These are phyloP conservation scores for Eupleurogrammus muticus DNA, from an alignment of 2,797 vertebrate genomes.

Conservation along the genomic window DNA sequence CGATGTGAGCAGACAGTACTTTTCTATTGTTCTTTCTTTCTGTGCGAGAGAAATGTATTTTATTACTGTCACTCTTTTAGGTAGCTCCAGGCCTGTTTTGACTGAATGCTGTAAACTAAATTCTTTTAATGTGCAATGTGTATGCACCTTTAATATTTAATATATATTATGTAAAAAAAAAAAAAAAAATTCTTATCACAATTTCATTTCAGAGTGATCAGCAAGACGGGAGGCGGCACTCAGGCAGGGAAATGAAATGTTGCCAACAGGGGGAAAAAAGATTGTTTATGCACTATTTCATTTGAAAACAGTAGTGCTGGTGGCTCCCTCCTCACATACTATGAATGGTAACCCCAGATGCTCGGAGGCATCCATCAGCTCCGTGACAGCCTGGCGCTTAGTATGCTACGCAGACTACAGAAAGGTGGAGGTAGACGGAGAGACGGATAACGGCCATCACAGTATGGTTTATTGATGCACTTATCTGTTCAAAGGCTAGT, in stretches of 20 bases:
- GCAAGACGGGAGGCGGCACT: conserved; percentile 60
- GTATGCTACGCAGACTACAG: conserved; percentile 43
- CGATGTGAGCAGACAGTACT: conserved; percentile 13
- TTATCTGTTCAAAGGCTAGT: conserved; percentile 27
- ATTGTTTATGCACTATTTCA: conserved; percentile 73
- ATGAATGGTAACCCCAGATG: conserved; percentile 52
- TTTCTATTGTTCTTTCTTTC: conserved; percentile 25
- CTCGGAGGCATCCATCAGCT: conserved; percentile 58
- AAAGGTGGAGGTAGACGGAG: conserved; percentile 21
- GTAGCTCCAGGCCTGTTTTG: conserved; percentile 33
- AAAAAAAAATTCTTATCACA: conserved; percentile 36
- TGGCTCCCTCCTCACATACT: conserved; percentile 41
- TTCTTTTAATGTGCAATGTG: conserved; percentile 25
- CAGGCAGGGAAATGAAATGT: conserved; percentile 67
- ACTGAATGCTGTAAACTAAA: conserved; percentile 45
- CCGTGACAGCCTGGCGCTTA: conserved; percentile 61
- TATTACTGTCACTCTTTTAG: conserved; percentile 36
- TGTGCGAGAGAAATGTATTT: conserved; percentile 32
- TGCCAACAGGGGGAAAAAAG: conserved; percentile 58
- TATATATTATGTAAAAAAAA: conserved; percentile 25
- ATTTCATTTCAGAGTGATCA: conserved; percentile 69
- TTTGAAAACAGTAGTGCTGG: conserved; percentile 60
- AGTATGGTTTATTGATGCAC: conserved; percentile 33
- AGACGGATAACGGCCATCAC: conserved; percentile 29
- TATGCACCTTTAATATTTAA: conserved; percentile 52